Conservation (phyloP, 2,888 invertebrate species). For the Catocala sponsa region DNA sequence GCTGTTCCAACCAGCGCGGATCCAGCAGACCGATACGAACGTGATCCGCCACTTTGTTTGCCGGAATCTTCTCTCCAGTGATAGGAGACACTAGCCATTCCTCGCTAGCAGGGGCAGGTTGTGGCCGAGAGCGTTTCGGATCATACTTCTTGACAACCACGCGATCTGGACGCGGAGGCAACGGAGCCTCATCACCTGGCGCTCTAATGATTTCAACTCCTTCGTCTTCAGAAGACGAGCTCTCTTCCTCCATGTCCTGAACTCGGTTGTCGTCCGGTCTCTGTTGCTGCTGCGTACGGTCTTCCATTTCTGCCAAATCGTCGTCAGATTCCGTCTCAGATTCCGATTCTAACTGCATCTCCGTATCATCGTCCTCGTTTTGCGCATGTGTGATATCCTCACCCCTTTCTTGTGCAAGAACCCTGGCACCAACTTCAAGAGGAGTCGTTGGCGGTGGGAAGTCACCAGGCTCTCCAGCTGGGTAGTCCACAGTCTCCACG, state of each 20-base stretch:
- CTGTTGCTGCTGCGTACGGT: constrained; percentile 81
- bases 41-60: constrained; percentile 98
- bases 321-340: constrained; percentile 88
- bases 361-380: constrained; percentile 92
- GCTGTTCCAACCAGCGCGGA: constrained; percentile 99
- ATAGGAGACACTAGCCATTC: constrained; percentile 99
- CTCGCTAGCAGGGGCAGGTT: constrained; percentile 89
- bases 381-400: constrained; percentile 88
- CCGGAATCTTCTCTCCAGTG: constrained; percentile 99
- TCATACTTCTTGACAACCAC: constrained; percentile 99
- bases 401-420: constrained; percentile 93
- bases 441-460: constrained; percentile 99
- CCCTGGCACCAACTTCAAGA: constrained; percentile 98
- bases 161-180: constrained; percentile 96
- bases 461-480: constrained; percentile 97
- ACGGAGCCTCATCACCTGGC: constrained; percentile 88
- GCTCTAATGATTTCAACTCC: constrained; percentile 61
- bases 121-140: constrained; percentile 91
- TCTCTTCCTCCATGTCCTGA: constrained; percentile 97
- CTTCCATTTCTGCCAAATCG: constrained; percentile 91
- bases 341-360: constrained; percentile 96
- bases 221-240: constrained; percentile 88
- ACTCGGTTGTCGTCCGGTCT: constrained; percentile 86
- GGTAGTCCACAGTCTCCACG: constrained; percentile 99
- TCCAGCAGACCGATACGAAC: constrained; percentile 98